A percentile compares a stretch with the other conserved stretches of the same genome.
These are phyloP conservation scores for Oncopeltus fasciatus DNA, from an alignment of 1,140 invertebrate genomes.

Conservation along the genomic window DNA sequence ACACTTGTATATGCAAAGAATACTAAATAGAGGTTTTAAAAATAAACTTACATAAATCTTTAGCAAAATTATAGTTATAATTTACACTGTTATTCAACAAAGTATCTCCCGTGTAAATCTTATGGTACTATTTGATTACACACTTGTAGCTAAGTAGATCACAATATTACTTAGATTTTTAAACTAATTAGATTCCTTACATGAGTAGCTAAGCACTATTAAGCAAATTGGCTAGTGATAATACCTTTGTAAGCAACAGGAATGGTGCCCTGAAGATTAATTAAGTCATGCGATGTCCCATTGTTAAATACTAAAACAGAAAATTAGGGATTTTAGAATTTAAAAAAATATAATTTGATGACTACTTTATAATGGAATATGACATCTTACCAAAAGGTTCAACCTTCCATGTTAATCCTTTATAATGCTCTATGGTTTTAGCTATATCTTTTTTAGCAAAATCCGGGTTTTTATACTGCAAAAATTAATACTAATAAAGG, in stretches of 20 bases:
- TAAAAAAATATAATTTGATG: neutral
- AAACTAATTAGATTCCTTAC: too few species aligned
- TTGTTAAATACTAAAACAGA: conserved; percentile 68
- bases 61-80: too few species aligned
- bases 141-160: too few species aligned
- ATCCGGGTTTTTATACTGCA: neutral
- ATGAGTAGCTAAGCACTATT: too few species aligned
- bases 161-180: too few species aligned
- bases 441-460: neutral
- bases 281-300: conserved; percentile 64
- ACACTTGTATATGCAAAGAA: too few species aligned
- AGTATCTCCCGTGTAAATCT: too few species aligned
- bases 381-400: conserved; percentile 1
- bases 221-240: too few species aligned
- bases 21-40: too few species aligned
- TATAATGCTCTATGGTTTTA: neutral
- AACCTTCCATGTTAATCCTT: neutral
- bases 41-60: too few species aligned
- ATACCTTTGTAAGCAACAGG: conserved; percentile 77
- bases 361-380: neutral
- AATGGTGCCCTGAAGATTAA: conserved; percentile 82
- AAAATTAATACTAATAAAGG: neutral
- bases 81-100: too few species aligned
- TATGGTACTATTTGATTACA: too few species aligned
- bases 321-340: neutral